Evolutionary conservation across 2,888 invertebrate species (phyloP), one percentile per base, ranked within the genome.

Genomic region (Salpingus planirostris): DNA sequence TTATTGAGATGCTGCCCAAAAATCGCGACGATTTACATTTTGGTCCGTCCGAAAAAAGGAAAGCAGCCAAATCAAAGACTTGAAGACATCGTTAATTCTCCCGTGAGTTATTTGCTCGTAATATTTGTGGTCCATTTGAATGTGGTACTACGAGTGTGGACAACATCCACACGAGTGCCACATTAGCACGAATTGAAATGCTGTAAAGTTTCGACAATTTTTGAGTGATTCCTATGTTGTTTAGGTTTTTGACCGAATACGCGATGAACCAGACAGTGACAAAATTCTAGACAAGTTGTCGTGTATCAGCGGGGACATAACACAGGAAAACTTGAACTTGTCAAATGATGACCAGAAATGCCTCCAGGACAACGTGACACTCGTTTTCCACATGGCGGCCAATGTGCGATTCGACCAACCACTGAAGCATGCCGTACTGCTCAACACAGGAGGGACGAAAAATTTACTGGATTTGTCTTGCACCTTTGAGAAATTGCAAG

Each of bases 371-470:
- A 68, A 71, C 18, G 70, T 80, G 2, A 67, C 74, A n/a, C 64
- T 77, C 3, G 70, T 81, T 2, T 78, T 83, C 53, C 81, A 83
- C 56, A 76, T 78, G 62, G 83, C 83, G 1, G 83, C 83, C 10
- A 81, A 80, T 30, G 76, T 84, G 14, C 67, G 71, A 36, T 81
- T 83, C 51, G 79, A 83, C 54, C 74, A 80, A 50, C 64, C 71
- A 0, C 61, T 84, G 15, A 75, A 74, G 62, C 55, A 66, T 5
- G 76, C 81, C 0, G 65, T 81, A 7, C 66, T 69, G 30, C 69
- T 77, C 65, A 84, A 83, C 57, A 74, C 78, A 1, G 60, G 70
- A 2, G 63, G 59, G 1, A 60, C 60, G 2, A 42, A 52, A 24
- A 55, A 55, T 18, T 43, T 61, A 2, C 38, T 63, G 8, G 57